Evolutionary conservation across 2,113 vertebrate species (phyloP).

Genomic region (Dermatemys mawii): DNA sequence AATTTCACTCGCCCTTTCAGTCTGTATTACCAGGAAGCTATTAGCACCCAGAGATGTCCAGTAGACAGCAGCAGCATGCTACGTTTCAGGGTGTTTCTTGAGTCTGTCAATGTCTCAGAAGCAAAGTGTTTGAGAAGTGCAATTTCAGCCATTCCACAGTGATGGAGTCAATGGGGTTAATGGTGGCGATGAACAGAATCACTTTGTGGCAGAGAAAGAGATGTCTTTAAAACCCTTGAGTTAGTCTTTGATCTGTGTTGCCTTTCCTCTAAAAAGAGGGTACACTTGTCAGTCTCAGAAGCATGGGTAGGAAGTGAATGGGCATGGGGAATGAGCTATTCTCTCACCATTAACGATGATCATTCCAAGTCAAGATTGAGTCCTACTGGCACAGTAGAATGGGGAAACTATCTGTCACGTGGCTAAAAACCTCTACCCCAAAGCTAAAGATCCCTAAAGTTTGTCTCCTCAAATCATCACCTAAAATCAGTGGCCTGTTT

Average conservation of each 20-base stretch:
- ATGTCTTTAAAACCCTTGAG: conserved; percentile 15
- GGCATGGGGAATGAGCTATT: neutral
- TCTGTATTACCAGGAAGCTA: conserved; percentile 67
- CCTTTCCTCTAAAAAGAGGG: neutral
- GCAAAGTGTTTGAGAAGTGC: conserved; percentile 4
- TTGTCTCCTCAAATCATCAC: neutral
- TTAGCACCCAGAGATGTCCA: conserved; percentile 48
- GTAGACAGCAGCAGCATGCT: conserved; percentile 41
- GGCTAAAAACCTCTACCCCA: neutral
- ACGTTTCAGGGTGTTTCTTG: conserved; percentile 46
- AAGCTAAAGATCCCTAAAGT: neutral
- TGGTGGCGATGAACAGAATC: conserved; percentile 11
- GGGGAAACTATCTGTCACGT: neutral
- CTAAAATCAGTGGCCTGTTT: neutral
- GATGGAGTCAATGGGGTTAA: conserved; percentile 61
- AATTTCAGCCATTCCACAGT: conserved; percentile 30
- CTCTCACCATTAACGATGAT: neutral
- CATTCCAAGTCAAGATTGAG: neutral
- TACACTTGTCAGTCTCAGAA: neutral
- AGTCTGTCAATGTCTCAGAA: neutral
- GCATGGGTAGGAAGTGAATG: neutral
- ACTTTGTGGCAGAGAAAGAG: conserved; percentile 30
- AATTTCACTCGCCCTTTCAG: conserved; percentile 68
- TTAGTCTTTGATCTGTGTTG: neutral
- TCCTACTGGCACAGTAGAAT: neutral